Percentiles rank a stretch among this genome's conserved stretches.
These are phyloP conservation scores for Polyommatus icarus DNA, from an alignment of 2,888 invertebrate species.

Conservation along the genomic window DNA sequence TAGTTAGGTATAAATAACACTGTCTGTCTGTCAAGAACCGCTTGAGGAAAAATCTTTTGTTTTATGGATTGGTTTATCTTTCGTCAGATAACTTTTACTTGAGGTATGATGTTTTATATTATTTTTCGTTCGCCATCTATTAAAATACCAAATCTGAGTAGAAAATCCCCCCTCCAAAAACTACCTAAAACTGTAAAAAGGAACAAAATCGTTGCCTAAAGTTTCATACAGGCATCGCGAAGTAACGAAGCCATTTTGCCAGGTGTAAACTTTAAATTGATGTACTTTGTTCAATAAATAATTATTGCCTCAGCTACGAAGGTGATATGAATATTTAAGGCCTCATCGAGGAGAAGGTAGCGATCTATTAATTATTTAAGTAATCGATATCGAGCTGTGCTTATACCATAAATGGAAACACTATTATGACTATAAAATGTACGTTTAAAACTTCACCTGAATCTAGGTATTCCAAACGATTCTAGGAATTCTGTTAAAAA, in stretches of 20 bases:
- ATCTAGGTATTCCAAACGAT: neutral
- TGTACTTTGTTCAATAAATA: neutral
- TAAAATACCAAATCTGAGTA: no score
- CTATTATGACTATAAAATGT: neutral
- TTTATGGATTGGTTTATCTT: no score
- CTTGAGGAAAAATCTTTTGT: no score
- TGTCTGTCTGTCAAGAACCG: neutral
- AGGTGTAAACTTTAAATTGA: neutral
- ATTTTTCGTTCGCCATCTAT: no score
- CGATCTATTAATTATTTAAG: constrained; percentile 19
- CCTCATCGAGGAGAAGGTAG: constrained; percentile 20
- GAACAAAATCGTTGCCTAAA: no score
- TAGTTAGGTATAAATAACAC: neutral
- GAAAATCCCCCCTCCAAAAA: no score
- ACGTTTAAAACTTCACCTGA: neutral
- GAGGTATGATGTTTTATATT: no score
- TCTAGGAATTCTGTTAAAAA: neutral
- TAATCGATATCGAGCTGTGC: constrained; percentile 15
- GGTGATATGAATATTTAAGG: constrained; percentile 26
- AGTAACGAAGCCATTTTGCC: neutral
- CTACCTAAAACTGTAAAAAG: no score
- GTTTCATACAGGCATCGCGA: no score
- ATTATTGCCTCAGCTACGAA: neutral
- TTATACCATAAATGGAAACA: neutral
- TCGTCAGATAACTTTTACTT: no score